A percentile compares a stretch with the other conserved stretches of the same genome.
Conservation (phyloP, 2,113 vertebrate species). For the Geococcyx californianus region DNA sequence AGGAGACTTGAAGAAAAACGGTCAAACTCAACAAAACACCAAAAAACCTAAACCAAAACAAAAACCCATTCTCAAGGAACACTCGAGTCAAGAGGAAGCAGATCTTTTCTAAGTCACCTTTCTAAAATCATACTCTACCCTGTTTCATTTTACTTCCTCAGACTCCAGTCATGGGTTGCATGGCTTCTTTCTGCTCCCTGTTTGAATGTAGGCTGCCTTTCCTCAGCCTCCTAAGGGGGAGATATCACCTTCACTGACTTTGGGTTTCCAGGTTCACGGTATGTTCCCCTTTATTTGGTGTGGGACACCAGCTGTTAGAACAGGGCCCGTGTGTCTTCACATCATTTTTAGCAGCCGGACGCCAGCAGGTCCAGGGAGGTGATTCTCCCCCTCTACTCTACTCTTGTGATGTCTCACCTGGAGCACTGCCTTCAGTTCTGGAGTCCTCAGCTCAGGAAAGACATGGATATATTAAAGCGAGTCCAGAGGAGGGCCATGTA, state of each 20-base stretch:
- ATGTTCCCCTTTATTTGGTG: background rate
- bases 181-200: background rate
- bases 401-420: no score
- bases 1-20: background rate
- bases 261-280: background rate
- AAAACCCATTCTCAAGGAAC: background rate
- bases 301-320: background rate
- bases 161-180: background rate
- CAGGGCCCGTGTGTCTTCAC: fast-evolving
- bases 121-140: background rate
- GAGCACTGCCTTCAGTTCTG: no score
- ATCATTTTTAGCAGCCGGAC: background rate
- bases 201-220: background rate
- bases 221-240: background rate
- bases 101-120: background rate
- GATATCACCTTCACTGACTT: background rate
- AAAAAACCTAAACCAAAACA: background rate
- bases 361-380: no score
- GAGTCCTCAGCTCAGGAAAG: no score
- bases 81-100: background rate
- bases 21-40: background rate
- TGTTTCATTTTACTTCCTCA: fast-evolving
- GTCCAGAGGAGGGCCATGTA: no score
- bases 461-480: no score
- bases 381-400: no score